Percentiles rank a stretch among this genome's conserved stretches.
These are phyloP conservation scores for Hemistola chrysoprasaria DNA, from an alignment of 2,888 invertebrate species.

Conservation along the genomic window DNA sequence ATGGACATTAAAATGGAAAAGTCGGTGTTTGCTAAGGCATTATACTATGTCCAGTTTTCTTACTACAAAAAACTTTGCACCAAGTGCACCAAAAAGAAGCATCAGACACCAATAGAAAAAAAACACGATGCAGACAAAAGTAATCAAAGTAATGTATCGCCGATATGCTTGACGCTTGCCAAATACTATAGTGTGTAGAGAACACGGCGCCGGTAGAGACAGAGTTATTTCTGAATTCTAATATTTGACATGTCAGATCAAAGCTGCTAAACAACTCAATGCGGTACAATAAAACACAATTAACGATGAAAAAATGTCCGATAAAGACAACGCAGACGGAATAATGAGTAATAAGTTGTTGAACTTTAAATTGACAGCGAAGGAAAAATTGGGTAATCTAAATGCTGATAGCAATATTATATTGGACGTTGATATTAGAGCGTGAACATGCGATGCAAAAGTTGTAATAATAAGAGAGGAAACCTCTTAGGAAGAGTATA, in stretches of 20 bases:
- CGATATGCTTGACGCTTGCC: conserved; percentile 38
- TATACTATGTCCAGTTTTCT: no score
- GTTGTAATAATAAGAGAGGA: no score
- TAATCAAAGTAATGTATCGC: conserved; percentile 28
- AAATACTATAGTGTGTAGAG: conserved; percentile 39
- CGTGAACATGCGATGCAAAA: no score
- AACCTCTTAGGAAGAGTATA: no score
- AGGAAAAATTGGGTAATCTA: no score
- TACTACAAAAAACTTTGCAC: conserved; percentile 3
- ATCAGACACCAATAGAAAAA: conserved; percentile 9
- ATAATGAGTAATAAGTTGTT: no score
- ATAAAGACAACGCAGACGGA: conserved; percentile 15
- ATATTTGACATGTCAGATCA: conserved; percentile 43
- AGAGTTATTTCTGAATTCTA: conserved; percentile 36
- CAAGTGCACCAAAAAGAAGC: conserved; percentile 14
- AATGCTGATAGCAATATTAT: no score
- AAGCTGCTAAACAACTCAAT: conserved; percentile 26
- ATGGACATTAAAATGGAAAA: no score
- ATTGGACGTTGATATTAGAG: no score
- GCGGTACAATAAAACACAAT: conserved; percentile 21
- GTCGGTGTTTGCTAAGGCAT: no score
- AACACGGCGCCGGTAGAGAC: conserved; percentile 39
- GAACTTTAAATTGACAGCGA: no score
- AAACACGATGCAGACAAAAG: conserved; percentile 27
- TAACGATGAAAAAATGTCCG: conserved; percentile 20